Conservation (phyloP, 2,113 vertebrate species). For the Semnornis frantzii region DNA sequence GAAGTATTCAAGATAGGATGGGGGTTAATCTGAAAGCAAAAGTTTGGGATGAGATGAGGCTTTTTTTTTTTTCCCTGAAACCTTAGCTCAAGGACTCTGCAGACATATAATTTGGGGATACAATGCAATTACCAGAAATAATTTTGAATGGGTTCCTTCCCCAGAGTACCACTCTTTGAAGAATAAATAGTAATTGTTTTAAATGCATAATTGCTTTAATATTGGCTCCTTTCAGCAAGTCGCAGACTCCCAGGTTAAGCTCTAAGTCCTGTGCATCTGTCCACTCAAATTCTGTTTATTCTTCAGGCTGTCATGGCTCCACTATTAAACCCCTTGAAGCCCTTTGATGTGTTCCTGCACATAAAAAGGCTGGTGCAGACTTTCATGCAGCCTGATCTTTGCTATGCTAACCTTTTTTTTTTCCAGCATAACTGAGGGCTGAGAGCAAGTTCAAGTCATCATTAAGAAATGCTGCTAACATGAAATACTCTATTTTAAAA, state of each 20-base stretch:
- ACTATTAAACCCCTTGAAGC: conserved; percentile 61
- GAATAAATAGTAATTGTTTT: conserved; percentile 72
- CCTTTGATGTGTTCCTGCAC: conserved; percentile 35
- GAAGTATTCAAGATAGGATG: conserved; percentile 47
- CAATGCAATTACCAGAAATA: conserved; percentile 68
- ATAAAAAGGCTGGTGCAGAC: conserved; percentile 4
- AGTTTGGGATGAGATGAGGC: not conserved
- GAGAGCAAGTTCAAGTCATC: conserved; percentile 17
- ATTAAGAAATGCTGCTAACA: not conserved
- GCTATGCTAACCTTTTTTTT: not conserved
- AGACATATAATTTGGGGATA: conserved; percentile 68
- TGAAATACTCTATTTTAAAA: not conserved
- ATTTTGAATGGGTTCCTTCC: conserved; percentile 62
- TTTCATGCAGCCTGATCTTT: conserved; percentile 49
- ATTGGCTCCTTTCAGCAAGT: conserved; percentile 66
- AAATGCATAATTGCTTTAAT: conserved; percentile 72
- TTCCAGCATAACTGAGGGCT: not conserved
- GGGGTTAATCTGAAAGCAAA: conserved; percentile 51
- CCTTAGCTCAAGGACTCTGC: conserved; percentile 53
- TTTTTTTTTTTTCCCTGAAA: not conserved
- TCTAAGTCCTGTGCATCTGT: conserved; percentile 65
- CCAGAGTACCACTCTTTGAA: conserved; percentile 67
- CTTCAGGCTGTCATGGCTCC: conserved; percentile 41
- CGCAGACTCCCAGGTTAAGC: conserved; percentile 54
- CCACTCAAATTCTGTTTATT: conserved; percentile 55